phyloP scores from a whole-genome alignment of 2,113 vertebrate genomes.

The Varanus salvator region DNA sequence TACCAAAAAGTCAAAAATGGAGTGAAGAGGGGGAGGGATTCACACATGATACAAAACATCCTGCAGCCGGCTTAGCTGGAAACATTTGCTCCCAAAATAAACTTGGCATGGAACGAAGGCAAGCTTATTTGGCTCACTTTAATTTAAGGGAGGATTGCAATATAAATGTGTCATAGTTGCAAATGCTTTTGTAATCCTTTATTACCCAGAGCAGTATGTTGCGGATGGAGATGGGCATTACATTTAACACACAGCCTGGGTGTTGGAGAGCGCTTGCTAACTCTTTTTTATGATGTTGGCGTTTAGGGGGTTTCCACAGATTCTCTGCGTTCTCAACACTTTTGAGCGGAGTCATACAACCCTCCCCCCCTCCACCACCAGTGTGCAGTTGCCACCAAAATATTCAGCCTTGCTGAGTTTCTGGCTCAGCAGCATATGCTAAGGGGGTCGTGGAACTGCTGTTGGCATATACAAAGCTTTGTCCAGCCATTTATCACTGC shows the following conservation, averaged over 20 bases:
- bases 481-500: not conserved
- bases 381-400: not conserved
- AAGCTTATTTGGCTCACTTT: constrained; percentile 29
- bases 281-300: not conserved
- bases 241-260: not conserved
- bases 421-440: not conserved
- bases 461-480: not conserved
- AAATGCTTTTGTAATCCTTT: constrained; percentile 35
- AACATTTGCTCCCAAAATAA: constrained; percentile 37
- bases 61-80: constrained; percentile 29
- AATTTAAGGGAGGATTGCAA: constrained; percentile 22
- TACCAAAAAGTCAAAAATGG: not conserved
- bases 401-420: not conserved
- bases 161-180: constrained; percentile 25
- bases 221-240: not conserved
- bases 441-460: not conserved
- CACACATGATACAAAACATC: constrained; percentile 31
- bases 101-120: constrained; percentile 26
- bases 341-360: not conserved
- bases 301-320: not conserved
- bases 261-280: not conserved
- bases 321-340: not conserved
- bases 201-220: constrained; percentile 13
- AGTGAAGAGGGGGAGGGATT: not conserved
- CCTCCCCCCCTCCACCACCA: too few species aligned